These are phyloP conservation scores for Mus caroli DNA, from an alignment of 2,797 vertebrate species.

Conservation along the genomic window DNA sequence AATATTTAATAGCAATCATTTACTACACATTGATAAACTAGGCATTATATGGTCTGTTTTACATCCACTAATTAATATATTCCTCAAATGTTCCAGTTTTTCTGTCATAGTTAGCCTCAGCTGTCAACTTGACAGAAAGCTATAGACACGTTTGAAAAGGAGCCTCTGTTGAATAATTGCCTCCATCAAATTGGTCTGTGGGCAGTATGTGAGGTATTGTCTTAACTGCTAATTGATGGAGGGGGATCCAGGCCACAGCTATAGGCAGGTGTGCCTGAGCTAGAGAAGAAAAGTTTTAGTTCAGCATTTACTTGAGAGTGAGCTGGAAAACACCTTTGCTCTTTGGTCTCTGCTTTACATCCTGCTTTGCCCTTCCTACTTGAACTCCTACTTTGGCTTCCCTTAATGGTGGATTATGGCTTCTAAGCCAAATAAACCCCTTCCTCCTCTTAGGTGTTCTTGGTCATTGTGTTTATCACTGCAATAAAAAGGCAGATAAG, in stretches of 20 bases:
- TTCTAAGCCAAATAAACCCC: not conserved
- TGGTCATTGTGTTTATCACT: not conserved
- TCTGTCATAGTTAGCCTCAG: not conserved
- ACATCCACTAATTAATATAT: not conserved
- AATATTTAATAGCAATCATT: slow-evolving; percentile 16
- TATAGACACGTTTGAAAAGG: not conserved
- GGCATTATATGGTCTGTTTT: not conserved
- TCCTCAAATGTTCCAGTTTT: not conserved
- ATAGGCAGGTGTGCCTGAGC: no score
- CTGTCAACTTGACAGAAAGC: not conserved
- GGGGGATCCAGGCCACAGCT: not conserved
- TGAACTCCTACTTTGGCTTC: not conserved
- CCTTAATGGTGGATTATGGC: not conserved
- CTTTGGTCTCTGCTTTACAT: not conserved
- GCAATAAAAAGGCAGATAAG: not conserved
- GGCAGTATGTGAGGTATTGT: not conserved
- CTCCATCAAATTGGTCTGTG: not conserved
- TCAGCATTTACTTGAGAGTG: not conserved
- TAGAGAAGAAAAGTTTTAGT: not conserved
- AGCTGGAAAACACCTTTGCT: not conserved
- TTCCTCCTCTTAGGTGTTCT: not conserved
- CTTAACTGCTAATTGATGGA: not conserved
- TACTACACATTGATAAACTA: not conserved
- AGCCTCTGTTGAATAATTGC: not conserved
- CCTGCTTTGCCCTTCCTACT: not conserved